Evolutionary conservation across 2,888 invertebrate genomes (phyloP).

Genomic region (Laspeyria flexula): DNA sequence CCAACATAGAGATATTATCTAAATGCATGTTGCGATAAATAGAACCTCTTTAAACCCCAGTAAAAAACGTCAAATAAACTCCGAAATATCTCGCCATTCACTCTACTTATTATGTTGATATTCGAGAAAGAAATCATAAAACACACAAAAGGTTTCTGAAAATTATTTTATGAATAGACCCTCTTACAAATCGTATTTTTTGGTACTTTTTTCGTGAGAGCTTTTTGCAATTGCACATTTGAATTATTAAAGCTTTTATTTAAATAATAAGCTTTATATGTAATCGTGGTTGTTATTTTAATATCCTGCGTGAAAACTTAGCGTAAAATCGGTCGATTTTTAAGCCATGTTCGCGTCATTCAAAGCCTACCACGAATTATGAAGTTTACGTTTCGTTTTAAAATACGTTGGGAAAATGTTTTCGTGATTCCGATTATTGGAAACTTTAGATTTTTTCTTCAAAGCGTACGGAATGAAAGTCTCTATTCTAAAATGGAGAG

Average conservation of each 20-base stretch:
- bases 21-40: not conserved
- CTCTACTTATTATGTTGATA: slow-evolving; percentile 25
- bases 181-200: slow-evolving; percentile 10
- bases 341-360: too few species aligned
- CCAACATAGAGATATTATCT: too few species aligned
- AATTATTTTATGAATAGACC: slow-evolving; percentile 29
- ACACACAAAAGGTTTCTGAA: slow-evolving; percentile 28
- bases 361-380: too few species aligned
- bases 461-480: too few species aligned
- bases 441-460: too few species aligned
- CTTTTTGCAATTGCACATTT: slow-evolving; percentile 21
- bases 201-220: slow-evolving; percentile 21
- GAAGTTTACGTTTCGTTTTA: too few species aligned
- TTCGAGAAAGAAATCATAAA: slow-evolving; percentile 29
- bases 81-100: slow-evolving; percentile 21
- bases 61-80: slow-evolving; percentile 3
- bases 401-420: too few species aligned
- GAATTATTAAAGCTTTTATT: slow-evolving; percentile 1
- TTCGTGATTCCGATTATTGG: too few species aligned
- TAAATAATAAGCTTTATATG: not conserved
- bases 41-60: not conserved
- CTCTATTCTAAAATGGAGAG: too few species aligned
- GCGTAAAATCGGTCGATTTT: too few species aligned
- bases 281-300: not conserved
- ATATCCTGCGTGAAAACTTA: not conserved